Evolutionary conservation across 2,888 invertebrate species (phyloP).

Genomic region (Drosophila planitibia): DNA sequence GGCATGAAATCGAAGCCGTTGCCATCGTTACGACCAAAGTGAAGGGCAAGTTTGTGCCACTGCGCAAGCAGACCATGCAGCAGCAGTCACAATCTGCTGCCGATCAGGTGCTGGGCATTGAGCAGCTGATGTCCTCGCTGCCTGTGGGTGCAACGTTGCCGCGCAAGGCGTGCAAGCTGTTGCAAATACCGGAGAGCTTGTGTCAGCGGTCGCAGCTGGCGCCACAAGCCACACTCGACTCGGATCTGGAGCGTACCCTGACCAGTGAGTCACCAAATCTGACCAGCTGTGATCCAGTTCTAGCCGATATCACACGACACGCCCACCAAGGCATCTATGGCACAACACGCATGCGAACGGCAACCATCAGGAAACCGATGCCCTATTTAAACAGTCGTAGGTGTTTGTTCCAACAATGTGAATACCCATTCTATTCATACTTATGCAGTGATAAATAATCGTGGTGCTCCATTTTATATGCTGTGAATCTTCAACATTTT

Average conservation of each 20-base stretch:
- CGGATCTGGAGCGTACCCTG: constrained; percentile 54
- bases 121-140: constrained; percentile 79
- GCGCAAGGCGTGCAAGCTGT: constrained; percentile 82
- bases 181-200: constrained; percentile 82
- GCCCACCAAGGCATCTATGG: constrained; percentile 77
- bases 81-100: constrained; percentile 3
- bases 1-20: constrained; percentile 69
- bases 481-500: neutral
- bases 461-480: neutral
- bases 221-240: constrained; percentile 54
- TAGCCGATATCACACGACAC: constrained; percentile 62
- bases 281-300: constrained; percentile 28
- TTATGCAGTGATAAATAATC: neutral
- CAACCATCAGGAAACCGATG: constrained; percentile 82
- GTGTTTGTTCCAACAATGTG: constrained; percentile 49
- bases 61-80: constrained; percentile 38
- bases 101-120: constrained; percentile 65
- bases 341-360: constrained; percentile 80
- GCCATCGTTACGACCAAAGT: constrained; percentile 60
- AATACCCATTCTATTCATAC: neutral
- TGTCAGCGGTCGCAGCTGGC: constrained; percentile 39
- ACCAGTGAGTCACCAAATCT: constrained; percentile 30
- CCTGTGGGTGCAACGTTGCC: constrained; percentile 78
- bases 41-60: constrained; percentile 62
- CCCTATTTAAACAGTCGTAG: constrained; percentile 83